Conservation (phyloP, 2,888 invertebrate genomes). For the Protonemura montana region DNA sequence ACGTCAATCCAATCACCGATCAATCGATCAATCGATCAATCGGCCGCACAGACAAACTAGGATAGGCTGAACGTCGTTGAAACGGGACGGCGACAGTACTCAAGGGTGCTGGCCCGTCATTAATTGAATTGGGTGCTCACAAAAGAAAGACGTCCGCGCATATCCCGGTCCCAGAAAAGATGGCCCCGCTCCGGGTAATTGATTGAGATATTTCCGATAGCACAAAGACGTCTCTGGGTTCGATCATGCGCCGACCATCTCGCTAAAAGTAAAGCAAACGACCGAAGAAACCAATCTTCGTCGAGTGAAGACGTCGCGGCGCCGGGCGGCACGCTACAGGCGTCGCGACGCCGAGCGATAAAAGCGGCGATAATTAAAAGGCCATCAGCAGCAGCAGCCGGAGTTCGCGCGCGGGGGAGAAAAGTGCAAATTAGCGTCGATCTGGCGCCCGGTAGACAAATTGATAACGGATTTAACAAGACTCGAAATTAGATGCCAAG, state of each 20-base stretch:
- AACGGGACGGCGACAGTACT: too few species aligned
- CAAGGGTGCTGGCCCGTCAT: background rate
- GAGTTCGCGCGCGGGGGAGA: background rate
- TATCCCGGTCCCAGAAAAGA: background rate
- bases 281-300: background rate
- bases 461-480: too few species aligned
- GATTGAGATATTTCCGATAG: slow-evolving; percentile 15
- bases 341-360: background rate
- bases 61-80: background rate
- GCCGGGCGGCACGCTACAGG: background rate
- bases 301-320: background rate
- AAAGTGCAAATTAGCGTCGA: background rate
- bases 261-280: background rate
- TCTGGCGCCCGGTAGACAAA: background rate
- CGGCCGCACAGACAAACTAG: background rate
- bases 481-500: too few species aligned
- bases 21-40: background rate
- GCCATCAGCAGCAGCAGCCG: background rate
- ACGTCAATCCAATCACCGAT: background rate
- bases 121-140: slow-evolving; percentile 19
- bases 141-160: background rate
- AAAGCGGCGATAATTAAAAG: background rate
- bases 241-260: background rate
- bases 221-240: background rate
- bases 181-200: background rate